phyloP scores from a whole-genome alignment of 2,113 vertebrate species.

The Oryzias melastigma region DNA sequence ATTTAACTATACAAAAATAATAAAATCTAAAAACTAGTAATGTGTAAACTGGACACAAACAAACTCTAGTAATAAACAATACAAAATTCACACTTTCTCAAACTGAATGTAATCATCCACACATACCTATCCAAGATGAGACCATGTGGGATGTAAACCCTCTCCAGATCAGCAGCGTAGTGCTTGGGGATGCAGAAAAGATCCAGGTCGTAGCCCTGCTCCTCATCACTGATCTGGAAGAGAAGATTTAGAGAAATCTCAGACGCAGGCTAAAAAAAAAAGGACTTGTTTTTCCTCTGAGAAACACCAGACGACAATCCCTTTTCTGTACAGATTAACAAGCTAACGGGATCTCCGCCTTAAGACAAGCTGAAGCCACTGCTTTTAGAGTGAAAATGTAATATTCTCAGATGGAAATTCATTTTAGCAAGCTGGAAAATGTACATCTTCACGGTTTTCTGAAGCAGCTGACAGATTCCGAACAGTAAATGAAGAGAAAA shows the following conservation, averaged over 20 bases:
- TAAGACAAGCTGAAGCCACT: neutral
- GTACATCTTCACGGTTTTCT: no score
- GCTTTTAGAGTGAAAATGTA: neutral
- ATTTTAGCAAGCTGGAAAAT: no score
- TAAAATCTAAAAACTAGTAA: no score
- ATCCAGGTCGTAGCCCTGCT: conserved; percentile 94
- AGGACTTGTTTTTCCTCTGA: conserved; percentile 11
- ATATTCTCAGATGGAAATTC: no score
- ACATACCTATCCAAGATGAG: conserved; percentile 95
- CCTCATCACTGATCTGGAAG: conserved; percentile 92
- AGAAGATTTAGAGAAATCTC: conserved; percentile 24
- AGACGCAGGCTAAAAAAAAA: conserved; percentile 2
- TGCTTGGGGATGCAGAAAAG: conserved; percentile 98
- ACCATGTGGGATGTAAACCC: conserved; percentile 96
- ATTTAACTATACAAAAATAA: no score
- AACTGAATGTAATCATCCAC: neutral
- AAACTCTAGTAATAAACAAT: no score
- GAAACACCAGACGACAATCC: neutral
- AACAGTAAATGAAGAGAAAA: no score
- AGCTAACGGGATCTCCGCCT: neutral
- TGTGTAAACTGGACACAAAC: no score
- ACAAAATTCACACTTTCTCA: neutral
- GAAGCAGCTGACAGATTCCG: no score
- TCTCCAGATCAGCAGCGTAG: conserved; percentile 90
- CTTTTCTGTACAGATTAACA: conserved; percentile 6